phyloP scores from a whole-genome alignment of 2,888 invertebrate species.

The Trissoscelio sp. region DNA sequence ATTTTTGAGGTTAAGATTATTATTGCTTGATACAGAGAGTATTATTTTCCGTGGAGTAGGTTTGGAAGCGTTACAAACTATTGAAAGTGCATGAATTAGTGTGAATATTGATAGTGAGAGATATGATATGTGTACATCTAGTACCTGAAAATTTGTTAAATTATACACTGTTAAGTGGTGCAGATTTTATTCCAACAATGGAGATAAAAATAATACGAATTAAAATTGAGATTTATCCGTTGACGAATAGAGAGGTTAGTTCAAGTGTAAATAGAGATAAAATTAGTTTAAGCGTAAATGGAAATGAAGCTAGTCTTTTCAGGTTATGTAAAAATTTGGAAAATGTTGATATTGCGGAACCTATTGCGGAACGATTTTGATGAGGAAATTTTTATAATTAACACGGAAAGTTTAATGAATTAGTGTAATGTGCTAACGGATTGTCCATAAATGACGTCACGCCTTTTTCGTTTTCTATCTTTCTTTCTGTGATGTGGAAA shows the following conservation, averaged over 20 bases:
- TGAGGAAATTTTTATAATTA: background rate
- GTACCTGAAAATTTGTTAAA: constrained; percentile 22
- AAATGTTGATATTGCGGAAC: too few species aligned
- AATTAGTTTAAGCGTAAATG: too few species aligned
- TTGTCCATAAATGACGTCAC: too few species aligned
- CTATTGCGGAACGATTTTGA: background rate
- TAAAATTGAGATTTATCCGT: background rate
- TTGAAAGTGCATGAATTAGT: background rate
- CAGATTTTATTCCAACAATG: constrained; percentile 5
- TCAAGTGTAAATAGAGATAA: background rate
- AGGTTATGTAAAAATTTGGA: too few species aligned
- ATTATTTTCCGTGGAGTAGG: constrained; percentile 22
- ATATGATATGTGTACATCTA: constrained; percentile 34
- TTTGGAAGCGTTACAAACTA: background rate
- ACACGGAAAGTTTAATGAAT: background rate
- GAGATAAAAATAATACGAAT: constrained; percentile 10
- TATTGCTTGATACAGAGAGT: background rate
- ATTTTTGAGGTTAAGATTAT: background rate
- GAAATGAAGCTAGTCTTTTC: too few species aligned
- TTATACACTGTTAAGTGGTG: constrained; percentile 7
- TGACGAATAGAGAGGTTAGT: background rate
- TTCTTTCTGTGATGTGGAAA: too few species aligned
- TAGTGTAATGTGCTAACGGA: background rate
- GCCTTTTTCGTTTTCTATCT: too few species aligned
- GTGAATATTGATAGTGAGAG: constrained; percentile 27